These are phyloP conservation scores for Apotomis turbidana DNA, from an alignment of 2,888 invertebrate species.

Conservation along the genomic window DNA sequence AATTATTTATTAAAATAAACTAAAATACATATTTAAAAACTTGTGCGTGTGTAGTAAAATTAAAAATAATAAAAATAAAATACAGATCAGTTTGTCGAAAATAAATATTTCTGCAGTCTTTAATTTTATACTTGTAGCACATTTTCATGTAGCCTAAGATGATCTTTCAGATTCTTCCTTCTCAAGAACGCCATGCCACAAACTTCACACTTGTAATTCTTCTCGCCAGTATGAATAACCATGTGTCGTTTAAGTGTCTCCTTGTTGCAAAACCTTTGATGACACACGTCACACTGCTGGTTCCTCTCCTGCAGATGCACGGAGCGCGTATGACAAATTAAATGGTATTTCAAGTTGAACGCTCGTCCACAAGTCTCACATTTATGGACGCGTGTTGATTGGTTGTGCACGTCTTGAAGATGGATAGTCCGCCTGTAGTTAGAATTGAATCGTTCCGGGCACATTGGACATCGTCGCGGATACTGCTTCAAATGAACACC, in stretches of 20 bases:
- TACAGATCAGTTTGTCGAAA: constrained; percentile 14
- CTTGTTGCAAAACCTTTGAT: constrained; percentile 81
- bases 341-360: constrained; percentile 74
- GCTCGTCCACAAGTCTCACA: constrained; percentile 75
- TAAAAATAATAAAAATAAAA: constrained; percentile 21
- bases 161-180: constrained; percentile 75
- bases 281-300: constrained; percentile 81
- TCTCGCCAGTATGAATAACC: constrained; percentile 83
- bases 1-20: constrained; percentile 31
- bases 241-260: constrained; percentile 82
- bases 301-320: constrained; percentile 79
- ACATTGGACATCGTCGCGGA: constrained; percentile 73
- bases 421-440: constrained; percentile 78
- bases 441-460: constrained; percentile 76
- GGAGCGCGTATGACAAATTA: constrained; percentile 74
- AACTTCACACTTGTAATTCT: constrained; percentile 81
- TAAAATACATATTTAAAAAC: constrained; percentile 21
- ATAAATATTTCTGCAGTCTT: background rate
- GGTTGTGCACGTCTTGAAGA: constrained; percentile 76
- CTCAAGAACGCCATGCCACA: constrained; percentile 80
- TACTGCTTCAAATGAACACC: constrained; percentile 76
- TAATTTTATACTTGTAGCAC: constrained; percentile 44
- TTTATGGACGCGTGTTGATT: constrained; percentile 74
- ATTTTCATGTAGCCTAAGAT: constrained; percentile 72
- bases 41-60: constrained; percentile 6